phyloP scores from a whole-genome alignment of 1,140 invertebrate genomes.

The Brachionus paranguensis region DNA sequence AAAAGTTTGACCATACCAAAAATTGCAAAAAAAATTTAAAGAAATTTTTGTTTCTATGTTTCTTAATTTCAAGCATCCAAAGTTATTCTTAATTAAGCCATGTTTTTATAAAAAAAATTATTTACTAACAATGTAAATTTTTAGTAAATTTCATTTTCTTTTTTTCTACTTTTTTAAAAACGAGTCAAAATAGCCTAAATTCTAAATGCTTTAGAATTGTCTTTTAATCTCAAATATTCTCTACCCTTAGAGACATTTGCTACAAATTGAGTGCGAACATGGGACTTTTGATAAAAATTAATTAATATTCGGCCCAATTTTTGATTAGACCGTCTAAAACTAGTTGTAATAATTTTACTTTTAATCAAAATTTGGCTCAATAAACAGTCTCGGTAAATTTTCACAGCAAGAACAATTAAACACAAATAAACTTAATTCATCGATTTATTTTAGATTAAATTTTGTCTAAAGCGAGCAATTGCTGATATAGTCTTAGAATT shows the following conservation, averaged over 20 bases:
- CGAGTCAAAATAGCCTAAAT: background rate
- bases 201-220: too few relatives aligned
- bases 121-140: too few relatives aligned
- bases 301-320: background rate
- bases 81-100: too few relatives aligned
- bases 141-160: too few relatives aligned
- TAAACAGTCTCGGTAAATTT: background rate
- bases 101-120: too few relatives aligned
- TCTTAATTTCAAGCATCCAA: too few relatives aligned
- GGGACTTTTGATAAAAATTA: background rate
- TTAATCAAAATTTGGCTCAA: background rate
- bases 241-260: background rate
- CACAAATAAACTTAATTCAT: background rate
- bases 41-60: too few relatives aligned
- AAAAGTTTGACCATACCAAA: too few relatives aligned
- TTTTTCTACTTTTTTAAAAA: background rate
- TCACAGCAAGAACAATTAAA: background rate
- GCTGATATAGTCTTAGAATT: background rate
- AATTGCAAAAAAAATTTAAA: too few relatives aligned
- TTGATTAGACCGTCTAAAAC: background rate
- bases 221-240: background rate
- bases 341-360: slow-evolving; percentile 2
- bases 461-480: background rate
- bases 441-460: background rate
- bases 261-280: background rate